Conservation (phyloP, 2,797 vertebrate genomes). For the Sebastes miniatus region DNA sequence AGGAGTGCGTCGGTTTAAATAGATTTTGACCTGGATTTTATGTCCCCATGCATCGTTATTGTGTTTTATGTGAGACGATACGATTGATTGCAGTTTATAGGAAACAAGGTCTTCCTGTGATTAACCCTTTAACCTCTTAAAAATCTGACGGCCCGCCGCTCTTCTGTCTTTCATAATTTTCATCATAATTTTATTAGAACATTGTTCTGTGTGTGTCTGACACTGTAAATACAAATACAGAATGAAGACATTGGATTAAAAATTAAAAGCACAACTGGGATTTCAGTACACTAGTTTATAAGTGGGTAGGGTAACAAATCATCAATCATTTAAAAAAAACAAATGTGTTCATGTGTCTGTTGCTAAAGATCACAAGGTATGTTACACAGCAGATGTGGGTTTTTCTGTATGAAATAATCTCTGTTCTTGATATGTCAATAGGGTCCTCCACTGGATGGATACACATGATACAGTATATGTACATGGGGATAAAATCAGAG, state of each 20-base stretch:
- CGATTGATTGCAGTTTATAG: neutral
- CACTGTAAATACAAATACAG: neutral
- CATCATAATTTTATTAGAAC: neutral
- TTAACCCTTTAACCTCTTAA: neutral
- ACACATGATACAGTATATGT: no score
- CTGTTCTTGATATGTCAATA: no score
- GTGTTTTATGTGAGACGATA: neutral
- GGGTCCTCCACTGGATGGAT: no score
- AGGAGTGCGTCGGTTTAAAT: rapidly evolving
- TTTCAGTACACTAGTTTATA: neutral
- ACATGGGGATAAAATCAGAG: no score
- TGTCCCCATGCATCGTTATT: neutral
- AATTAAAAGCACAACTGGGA: neutral
- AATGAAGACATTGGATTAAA: neutral
- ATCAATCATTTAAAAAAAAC: neutral
- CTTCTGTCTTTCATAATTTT: neutral
- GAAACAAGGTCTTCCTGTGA: neutral
- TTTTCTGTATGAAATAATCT: no score
- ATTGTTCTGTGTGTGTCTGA: neutral
- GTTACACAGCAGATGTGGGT: neutral
- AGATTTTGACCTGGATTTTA: neutral
- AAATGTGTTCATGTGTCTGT: neutral
- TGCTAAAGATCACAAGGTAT: neutral
- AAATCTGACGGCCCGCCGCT: no score
- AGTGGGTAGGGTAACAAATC: no score